Percentiles rank a stretch among this genome's conserved stretches.
Conservation (phyloP, 2,888 invertebrate genomes). For the Eulithis testata region DNA sequence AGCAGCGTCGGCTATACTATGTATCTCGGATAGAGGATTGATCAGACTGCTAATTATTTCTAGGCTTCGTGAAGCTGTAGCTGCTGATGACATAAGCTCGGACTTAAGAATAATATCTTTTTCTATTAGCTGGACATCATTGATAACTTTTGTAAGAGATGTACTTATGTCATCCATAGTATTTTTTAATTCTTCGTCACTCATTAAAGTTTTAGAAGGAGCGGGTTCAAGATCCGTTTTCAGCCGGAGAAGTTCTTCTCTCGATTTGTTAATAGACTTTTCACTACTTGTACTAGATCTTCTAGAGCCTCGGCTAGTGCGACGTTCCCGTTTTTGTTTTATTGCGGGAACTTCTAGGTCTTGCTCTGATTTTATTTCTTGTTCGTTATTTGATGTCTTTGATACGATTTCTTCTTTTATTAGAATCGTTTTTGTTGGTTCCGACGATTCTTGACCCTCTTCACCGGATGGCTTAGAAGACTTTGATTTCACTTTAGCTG, state of each 20-base stretch:
- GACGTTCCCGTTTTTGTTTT: conserved; percentile 65
- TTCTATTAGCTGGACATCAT: conserved; percentile 85
- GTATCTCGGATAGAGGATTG: conserved; percentile 86
- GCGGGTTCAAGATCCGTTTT: conserved; percentile 35
- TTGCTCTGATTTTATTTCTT: conserved; percentile 16
- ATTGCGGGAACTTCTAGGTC: conserved; percentile 41
- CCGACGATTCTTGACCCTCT: conserved; percentile 66
- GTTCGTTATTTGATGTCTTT: conserved; percentile 39
- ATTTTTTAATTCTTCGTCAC: conserved; percentile 58
- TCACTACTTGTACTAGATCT: conserved; percentile 78
- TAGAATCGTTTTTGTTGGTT: conserved; percentile 60
- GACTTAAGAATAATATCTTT: conserved; percentile 87
- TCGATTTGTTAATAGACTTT: conserved; percentile 70
- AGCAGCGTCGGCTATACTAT: conserved; percentile 83
- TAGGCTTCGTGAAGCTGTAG: conserved; percentile 87
- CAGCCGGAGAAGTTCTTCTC: conserved; percentile 61
- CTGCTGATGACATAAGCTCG: conserved; percentile 87
- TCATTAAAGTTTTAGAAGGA: conserved; percentile 43
- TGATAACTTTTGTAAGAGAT: conserved; percentile 77
- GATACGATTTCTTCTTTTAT: conserved; percentile 61
- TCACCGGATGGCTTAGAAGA: conserved; percentile 62
- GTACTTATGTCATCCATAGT: conserved; percentile 56
- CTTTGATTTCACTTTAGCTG: conserved; percentile 73
- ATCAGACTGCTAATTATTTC: conserved; percentile 86
- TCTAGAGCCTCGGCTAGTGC: conserved; percentile 75